A percentile compares a stretch with the other conserved stretches of the same genome.
phyloP scores from a whole-genome alignment of 2,888 invertebrate species.

The Sceliomorpha sp. region DNA sequence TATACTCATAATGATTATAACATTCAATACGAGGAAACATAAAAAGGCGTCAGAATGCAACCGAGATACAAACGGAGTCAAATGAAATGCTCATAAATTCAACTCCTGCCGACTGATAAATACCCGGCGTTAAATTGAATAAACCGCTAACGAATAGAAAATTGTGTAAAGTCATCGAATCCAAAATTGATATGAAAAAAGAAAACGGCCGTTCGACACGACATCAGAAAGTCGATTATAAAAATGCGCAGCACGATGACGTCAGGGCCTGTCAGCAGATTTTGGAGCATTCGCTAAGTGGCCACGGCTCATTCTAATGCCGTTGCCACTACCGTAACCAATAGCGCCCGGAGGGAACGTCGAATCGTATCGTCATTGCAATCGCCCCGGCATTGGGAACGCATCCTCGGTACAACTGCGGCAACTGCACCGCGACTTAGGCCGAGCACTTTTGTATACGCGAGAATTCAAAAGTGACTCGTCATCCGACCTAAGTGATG shows the following conservation, averaged over 20 bases:
- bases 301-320: neutral
- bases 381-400: slow-evolving; percentile 3
- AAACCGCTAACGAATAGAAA: too few species aligned
- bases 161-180: too few species aligned
- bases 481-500: slow-evolving; percentile 78
- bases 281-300: slow-evolving; percentile 5
- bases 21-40: too few species aligned
- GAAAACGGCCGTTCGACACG: too few species aligned
- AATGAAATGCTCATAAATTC: too few species aligned
- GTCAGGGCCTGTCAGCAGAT: slow-evolving; percentile 2
- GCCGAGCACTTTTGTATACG: slow-evolving; percentile 18
- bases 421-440: slow-evolving; percentile 3
- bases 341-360: neutral
- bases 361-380: slow-evolving; percentile 8
- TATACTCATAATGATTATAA: too few species aligned
- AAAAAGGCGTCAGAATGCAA: too few species aligned
- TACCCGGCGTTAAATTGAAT: too few species aligned
- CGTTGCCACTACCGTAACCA: neutral
- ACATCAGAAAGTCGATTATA: too few species aligned
- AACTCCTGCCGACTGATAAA: too few species aligned
- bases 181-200: too few species aligned
- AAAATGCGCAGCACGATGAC: neutral
- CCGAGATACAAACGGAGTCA: too few species aligned
- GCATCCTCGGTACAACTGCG: slow-evolving; percentile 16
- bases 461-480: slow-evolving; percentile 71